Conservation (phyloP, 2,113 vertebrate genomes). For the Megalops atlanticus region DNA sequence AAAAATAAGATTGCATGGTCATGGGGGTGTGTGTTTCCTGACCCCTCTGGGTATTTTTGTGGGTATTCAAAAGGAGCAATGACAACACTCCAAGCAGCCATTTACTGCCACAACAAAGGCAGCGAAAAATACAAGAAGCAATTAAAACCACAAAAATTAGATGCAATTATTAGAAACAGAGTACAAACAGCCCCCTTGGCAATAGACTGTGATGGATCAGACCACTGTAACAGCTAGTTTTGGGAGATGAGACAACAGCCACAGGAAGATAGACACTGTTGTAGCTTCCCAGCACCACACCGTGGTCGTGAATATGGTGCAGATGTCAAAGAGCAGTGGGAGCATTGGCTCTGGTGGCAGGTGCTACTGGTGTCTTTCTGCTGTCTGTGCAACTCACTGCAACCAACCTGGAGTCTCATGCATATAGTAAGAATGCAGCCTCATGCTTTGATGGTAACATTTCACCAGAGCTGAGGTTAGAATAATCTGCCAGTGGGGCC, state of each 20-base stretch:
- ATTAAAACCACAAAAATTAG: not conserved
- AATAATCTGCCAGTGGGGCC: not conserved
- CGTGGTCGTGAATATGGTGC: not conserved
- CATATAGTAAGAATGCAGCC: too few relatives aligned
- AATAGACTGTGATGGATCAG: not conserved
- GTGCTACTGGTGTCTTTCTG: not conserved
- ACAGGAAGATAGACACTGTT: not conserved
- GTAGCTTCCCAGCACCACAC: not conserved
- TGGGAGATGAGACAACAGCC: not conserved
- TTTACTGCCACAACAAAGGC: not conserved
- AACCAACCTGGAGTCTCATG: not conserved
- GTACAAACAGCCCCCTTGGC: not conserved
- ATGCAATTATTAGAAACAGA: not conserved
- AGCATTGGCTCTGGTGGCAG: not conserved
- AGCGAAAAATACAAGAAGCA: not conserved
- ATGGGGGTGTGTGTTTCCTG: not conserved
- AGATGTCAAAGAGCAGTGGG: not conserved
- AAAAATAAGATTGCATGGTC: not conserved
- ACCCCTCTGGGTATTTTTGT: not conserved
- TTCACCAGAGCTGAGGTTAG: not conserved
- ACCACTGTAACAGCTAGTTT: not conserved
- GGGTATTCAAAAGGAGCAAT: not conserved
- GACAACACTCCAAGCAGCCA: not conserved
- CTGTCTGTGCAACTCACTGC: not conserved
- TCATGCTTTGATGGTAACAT: not conserved